These are phyloP conservation scores for Percopsis omiscomaycus DNA, from an alignment of 2,797 vertebrate genomes.

Conservation along the genomic window DNA sequence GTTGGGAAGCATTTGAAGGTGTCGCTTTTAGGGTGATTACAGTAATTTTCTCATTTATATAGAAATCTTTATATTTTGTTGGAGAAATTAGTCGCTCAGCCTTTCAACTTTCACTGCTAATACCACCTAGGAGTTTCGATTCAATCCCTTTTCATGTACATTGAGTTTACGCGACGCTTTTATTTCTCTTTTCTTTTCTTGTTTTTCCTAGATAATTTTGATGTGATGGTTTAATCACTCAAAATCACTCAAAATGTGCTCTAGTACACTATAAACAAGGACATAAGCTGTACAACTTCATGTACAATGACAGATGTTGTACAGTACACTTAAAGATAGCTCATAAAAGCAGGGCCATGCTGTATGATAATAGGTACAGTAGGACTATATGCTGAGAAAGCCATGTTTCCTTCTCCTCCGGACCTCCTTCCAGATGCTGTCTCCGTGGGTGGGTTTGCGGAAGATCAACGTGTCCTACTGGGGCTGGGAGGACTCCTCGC, in stretches of 20 bases:
- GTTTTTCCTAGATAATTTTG: background rate
- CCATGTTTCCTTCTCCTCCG: background rate
- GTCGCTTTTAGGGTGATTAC: conserved; percentile 28
- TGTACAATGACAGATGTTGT: no score
- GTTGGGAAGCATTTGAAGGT: background rate
- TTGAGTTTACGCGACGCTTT: background rate
- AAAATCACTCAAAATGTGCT: no score
- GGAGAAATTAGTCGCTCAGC: background rate
- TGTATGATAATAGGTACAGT: no score
- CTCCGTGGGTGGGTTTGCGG: conserved; percentile 90
- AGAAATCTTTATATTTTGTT: background rate
- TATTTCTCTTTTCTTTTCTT: background rate
- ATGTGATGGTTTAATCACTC: no score
- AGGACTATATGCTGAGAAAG: no score
- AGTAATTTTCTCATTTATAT: conserved; percentile 15
- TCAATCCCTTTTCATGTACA: no score
- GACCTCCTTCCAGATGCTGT: conserved; percentile 29
- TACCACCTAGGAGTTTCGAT: no score
- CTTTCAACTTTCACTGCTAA: background rate
- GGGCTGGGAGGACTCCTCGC: conserved; percentile 91
- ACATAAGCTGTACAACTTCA: no score
- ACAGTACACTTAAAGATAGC: no score
- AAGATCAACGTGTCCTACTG: conserved; percentile 95
- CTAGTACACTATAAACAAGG: no score
- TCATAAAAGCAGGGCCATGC: no score